Evolutionary conservation across 2,113 vertebrate species (phyloP), one percentile per base, ranked within the genome.

Genomic region (Octodon degus): DNA sequence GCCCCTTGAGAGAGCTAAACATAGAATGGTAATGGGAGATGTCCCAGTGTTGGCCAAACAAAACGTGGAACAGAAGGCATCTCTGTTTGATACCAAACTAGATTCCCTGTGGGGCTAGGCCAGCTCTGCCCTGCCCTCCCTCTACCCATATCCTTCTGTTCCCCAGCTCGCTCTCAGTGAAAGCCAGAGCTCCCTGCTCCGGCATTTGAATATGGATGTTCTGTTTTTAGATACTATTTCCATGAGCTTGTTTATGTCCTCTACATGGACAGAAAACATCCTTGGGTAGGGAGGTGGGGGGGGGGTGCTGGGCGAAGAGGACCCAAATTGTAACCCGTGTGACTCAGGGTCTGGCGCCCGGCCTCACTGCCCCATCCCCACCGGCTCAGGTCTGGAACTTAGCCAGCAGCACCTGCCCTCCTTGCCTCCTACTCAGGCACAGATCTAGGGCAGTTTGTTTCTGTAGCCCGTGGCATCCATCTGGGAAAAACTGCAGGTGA

Each of bases 41-140:
- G 65, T 86, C 65, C 58, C 53, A 68, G 12, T 17, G 76, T 58
- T 86, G 88, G 96, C 95, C 84, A 95, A 88, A 47, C 43, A 70
- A 50, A 85, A 77, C 77, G 84, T 22, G 62, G 93, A 95, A 90
- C 96, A 97, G 96, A 96, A 81, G 97, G 95, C 30, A 72, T 90
- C 97, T 90, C 96, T 93, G 93, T 77, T 94, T 84, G 96, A 88
- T 82, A 90, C 88, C 93, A 92, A 62, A 79, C 58, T 79, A 85
- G 63, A 43, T 93, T 55, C 81, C 87, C 79, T 81, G 62, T 60
- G 93, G 81, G 43, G 60, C 85, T 4, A 40, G 63, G 63, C 88
- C 81, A 80, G 37, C 88, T 82, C 60, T 63, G 72, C 79, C 81
- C 92, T 43, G 76, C 72, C 68, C n/a, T 50, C 86, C 20, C 43